Conservation (phyloP, 2,113 vertebrate genomes). For the Platysternon megacephalum region DNA sequence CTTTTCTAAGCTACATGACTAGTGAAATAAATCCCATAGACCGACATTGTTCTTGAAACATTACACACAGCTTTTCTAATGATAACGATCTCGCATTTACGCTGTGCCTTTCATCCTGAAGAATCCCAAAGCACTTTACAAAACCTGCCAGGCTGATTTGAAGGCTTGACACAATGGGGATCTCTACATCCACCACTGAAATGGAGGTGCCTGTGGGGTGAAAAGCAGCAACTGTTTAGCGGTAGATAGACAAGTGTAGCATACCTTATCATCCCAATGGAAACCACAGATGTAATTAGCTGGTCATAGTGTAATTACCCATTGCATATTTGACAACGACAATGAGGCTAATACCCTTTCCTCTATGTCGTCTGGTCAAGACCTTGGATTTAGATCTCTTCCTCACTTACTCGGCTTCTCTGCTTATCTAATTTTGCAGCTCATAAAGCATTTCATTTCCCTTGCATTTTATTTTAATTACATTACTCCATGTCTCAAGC, state of each 20-base stretch:
- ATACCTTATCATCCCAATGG: neutral
- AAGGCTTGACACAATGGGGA: neutral
- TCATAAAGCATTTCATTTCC: neutral
- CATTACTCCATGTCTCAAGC: neutral
- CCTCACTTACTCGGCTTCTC: neutral
- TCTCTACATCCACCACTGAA: neutral
- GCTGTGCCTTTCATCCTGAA: neutral
- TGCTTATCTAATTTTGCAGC: neutral
- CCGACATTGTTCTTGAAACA: neutral
- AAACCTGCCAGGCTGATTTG: neutral
- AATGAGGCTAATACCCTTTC: neutral
- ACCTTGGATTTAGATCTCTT: neutral
- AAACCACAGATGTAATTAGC: neutral
- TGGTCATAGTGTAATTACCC: neutral
- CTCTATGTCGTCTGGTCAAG: neutral
- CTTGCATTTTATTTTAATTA: neutral
- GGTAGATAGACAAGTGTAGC: neutral
- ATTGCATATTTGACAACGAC: neutral
- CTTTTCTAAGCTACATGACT: neutral
- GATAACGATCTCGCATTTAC: neutral
- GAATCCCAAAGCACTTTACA: neutral
- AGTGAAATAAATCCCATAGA: constrained; percentile 8
- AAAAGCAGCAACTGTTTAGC: neutral
- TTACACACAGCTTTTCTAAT: neutral
- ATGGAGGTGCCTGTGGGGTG: neutral